A percentile compares a stretch with the other conserved stretches of the same genome.
These are phyloP conservation scores for Oreortyx pictus DNA, from an alignment of 2,797 vertebrate genomes.

Conservation along the genomic window DNA sequence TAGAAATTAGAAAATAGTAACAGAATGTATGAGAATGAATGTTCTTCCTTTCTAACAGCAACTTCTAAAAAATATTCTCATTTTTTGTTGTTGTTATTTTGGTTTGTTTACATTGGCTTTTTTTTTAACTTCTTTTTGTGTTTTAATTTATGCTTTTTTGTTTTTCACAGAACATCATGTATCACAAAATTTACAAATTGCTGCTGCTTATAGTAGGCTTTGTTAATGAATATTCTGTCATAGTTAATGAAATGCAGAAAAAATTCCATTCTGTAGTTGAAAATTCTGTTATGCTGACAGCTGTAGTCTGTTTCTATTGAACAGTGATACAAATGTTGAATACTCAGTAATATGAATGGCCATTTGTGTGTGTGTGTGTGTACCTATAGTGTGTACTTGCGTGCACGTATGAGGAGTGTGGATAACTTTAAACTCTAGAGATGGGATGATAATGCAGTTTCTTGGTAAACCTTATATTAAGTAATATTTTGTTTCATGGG, in stretches of 20 bases:
- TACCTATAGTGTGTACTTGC: neutral
- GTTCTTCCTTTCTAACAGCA: neutral
- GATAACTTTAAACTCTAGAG: neutral
- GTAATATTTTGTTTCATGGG: neutral
- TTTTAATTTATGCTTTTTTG: neutral
- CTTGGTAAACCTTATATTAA: neutral
- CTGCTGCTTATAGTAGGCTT: neutral
- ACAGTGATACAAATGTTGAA: neutral
- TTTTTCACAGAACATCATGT: neutral
- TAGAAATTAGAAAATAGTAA: neutral
- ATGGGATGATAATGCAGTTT: neutral
- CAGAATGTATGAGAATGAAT: neutral
- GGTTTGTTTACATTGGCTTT: no score
- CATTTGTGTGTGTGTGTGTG: neutral
- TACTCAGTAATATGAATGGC: neutral
- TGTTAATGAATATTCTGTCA: neutral
- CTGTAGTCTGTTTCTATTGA: neutral
- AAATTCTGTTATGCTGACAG: neutral
- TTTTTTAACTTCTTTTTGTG: neutral
- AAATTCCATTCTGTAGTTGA: neutral
- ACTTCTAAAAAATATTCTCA: neutral
- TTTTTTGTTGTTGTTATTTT: neutral
- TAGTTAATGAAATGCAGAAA: neutral
- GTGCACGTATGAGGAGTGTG: neutral
- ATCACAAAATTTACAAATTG: neutral